phyloP scores from a whole-genome alignment of 2,797 vertebrate genomes.

The Sebastolobus alascanus region DNA sequence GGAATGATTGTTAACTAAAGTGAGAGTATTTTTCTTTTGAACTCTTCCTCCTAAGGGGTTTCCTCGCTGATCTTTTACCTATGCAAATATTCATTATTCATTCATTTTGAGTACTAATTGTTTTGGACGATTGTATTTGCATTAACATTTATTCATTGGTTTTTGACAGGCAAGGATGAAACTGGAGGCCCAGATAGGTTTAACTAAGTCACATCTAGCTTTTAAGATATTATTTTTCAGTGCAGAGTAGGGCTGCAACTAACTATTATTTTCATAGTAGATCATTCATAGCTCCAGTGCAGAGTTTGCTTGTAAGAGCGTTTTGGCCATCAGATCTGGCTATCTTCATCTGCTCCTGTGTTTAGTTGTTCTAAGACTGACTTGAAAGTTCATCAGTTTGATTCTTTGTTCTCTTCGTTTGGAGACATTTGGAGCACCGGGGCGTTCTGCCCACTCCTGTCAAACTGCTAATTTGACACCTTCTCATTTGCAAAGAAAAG shows the following conservation, averaged over 20 bases:
- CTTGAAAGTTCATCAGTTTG: not conserved
- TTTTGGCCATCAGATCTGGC: not conserved
- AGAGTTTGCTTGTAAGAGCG: not conserved
- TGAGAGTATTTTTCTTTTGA: not conserved
- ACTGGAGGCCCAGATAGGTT: not conserved
- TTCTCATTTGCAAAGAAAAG: slow-evolving; percentile 14
- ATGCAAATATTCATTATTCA: not conserved
- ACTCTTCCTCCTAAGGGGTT: not conserved
- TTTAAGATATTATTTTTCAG: not conserved
- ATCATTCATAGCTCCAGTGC: too few relatives aligned
- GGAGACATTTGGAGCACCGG: slow-evolving; percentile 1
- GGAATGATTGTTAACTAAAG: not conserved
- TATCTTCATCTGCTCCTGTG: not conserved
- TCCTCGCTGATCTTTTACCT: not conserved
- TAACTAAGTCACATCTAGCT: not conserved
- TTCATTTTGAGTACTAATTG: too few relatives aligned
- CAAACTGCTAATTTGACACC: slow-evolving; percentile 4
- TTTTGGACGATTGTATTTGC: too few relatives aligned
- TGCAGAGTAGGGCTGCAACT: not conserved
- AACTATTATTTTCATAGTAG: too few relatives aligned
- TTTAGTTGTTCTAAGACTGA: not conserved
- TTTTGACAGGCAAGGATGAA: not conserved
- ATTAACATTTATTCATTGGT: too few relatives aligned
- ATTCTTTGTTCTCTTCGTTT: not conserved
- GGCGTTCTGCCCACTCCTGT: slow-evolving; percentile 3